phyloP scores from a whole-genome alignment of 2,888 invertebrate genomes.

The Selenia dentaria region DNA sequence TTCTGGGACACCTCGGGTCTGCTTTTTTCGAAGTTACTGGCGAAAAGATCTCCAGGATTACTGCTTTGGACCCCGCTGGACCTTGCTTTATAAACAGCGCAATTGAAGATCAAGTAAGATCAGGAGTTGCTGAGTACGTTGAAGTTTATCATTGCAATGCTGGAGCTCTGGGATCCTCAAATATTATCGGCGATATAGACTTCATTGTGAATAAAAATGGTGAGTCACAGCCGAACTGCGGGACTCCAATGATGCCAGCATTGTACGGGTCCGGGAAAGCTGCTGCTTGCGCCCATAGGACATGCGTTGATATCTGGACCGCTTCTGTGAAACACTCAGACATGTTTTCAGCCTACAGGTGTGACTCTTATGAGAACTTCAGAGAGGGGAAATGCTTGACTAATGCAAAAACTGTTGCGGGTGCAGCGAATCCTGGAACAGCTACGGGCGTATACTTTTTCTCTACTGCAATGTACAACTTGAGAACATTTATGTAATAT shows the following conservation, averaged over 20 bases:
- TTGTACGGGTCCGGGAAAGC: slow-evolving; percentile 67
- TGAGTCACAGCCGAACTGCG: slow-evolving; percentile 81
- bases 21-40: slow-evolving; percentile 55
- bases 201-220: slow-evolving; percentile 86
- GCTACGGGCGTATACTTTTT: slow-evolving; percentile 68
- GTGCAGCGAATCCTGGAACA: slow-evolving; percentile 72
- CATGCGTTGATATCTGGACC: slow-evolving; percentile 65
- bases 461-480: slow-evolving; percentile 58
- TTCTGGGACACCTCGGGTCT: slow-evolving; percentile 63
- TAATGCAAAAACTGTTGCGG: slow-evolving; percentile 57
- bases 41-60: slow-evolving; percentile 59
- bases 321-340: slow-evolving; percentile 60
- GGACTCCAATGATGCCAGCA: slow-evolving; percentile 61
- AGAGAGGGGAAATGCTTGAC: slow-evolving; percentile 53
- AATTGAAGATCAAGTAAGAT: slow-evolving; percentile 73
- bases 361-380: slow-evolving; percentile 61
- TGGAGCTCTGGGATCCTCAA: slow-evolving; percentile 76
- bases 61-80: slow-evolving; percentile 74
- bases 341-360: slow-evolving; percentile 61
- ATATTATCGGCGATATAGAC: slow-evolving; percentile 81
- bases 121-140: slow-evolving; percentile 84
- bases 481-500: slow-evolving; percentile 13
- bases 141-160: slow-evolving; percentile 86
- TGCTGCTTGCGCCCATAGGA: slow-evolving; percentile 69
- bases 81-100: slow-evolving; percentile 71